Conservation (phyloP, 2,797 vertebrate species). For the Anabacerthia variegaticeps region DNA sequence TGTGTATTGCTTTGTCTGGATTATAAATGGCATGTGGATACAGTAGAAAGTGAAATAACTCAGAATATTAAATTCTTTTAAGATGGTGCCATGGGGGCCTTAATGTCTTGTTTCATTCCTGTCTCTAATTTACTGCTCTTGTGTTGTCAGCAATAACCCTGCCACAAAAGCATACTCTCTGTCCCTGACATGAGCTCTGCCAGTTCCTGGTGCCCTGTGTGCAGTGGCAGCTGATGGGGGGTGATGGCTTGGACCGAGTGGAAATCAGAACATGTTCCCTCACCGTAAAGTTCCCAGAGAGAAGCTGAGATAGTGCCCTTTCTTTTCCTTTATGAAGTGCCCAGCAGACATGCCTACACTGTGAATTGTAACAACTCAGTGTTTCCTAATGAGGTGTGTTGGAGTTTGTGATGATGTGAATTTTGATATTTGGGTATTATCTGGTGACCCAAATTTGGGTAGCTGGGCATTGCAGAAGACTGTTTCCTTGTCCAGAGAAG, state of each 20-base stretch:
- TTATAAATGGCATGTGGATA: slow-evolving; percentile 53
- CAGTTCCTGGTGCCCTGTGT: not conserved
- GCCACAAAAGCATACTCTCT: not conserved
- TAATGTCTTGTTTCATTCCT: slow-evolving; percentile 40
- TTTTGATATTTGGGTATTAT: not conserved
- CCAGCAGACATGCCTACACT: not conserved
- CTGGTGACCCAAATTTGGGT: not conserved
- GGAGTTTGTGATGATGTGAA: rapidly evolving
- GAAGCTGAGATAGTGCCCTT: not conserved
- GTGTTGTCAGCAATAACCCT: slow-evolving; percentile 41
- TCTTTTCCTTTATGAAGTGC: not conserved
- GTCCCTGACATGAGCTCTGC: not conserved
- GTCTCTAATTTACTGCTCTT: slow-evolving; percentile 54
- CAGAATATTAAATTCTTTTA: slow-evolving; percentile 61
- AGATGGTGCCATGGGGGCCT: slow-evolving; percentile 21
- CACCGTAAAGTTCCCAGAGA: not conserved
- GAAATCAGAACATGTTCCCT: not conserved
- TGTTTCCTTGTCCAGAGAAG: not conserved
- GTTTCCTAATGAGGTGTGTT: not conserved
- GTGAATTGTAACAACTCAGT: not conserved
- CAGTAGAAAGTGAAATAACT: slow-evolving; percentile 61
- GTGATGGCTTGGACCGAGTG: not conserved
- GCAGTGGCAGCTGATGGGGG: not conserved
- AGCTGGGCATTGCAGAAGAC: not conserved
- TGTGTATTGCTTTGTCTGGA: slow-evolving; percentile 53